Percentiles rank a stretch among this genome's conserved stretches.
Conservation (phyloP, 2,888 invertebrate species). For the Muscina levida region DNA sequence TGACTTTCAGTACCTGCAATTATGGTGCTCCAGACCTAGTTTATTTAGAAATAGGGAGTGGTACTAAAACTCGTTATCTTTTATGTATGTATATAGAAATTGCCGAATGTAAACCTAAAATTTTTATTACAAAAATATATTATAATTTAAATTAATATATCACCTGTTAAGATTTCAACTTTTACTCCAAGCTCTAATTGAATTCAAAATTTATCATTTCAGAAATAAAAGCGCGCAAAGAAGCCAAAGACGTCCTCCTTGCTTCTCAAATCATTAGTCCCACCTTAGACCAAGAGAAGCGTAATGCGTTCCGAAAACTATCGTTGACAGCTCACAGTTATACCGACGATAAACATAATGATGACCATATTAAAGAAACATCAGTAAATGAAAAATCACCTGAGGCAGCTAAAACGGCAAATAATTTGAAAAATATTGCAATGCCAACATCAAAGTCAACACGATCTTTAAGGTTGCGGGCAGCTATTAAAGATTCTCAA, state of each 20-base stretch:
- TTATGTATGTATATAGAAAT: too few relatives aligned
- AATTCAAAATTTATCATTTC: too few relatives aligned
- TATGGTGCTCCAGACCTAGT: too few relatives aligned
- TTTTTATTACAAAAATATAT: not conserved
- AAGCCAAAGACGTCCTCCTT: not conserved
- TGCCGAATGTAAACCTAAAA: not conserved
- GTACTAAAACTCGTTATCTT: too few relatives aligned
- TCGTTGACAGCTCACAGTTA: slow-evolving; percentile 14
- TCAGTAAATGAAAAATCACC: not conserved
- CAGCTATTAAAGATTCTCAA: too few relatives aligned
- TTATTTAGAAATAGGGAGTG: too few relatives aligned
- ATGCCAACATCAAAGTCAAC: too few relatives aligned
- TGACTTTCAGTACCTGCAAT: too few relatives aligned
- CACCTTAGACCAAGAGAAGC: slow-evolving; percentile 41
- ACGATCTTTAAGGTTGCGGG: too few relatives aligned
- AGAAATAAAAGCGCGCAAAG: not conserved
- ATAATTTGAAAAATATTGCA: not conserved
- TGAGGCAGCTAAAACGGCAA: too few relatives aligned
- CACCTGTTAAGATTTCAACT: not conserved
- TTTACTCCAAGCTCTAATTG: too few relatives aligned
- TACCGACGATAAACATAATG: not conserved
- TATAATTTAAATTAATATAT: too few relatives aligned
- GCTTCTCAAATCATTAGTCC: slow-evolving; percentile 11
- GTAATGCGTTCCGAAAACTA: slow-evolving; percentile 49
- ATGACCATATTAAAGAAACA: not conserved